Percentiles rank a stretch among this genome's conserved stretches.
These are phyloP conservation scores for Pseudolycoriella hygida DNA, from an alignment of 2,888 invertebrate genomes.

Conservation along the genomic window DNA sequence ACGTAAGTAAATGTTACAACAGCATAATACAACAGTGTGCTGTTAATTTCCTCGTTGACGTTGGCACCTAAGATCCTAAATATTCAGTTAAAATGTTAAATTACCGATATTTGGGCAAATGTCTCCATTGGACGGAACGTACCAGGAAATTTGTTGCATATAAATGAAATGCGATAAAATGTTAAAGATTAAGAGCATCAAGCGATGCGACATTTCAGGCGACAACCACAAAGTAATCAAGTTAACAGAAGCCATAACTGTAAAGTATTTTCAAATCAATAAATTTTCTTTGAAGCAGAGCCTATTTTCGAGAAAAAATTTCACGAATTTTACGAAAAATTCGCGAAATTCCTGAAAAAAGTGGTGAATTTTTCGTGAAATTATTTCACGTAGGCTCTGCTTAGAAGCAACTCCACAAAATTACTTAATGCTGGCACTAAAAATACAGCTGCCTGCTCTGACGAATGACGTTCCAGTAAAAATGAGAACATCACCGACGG, in stretches of 20 bases:
- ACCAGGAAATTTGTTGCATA: slow-evolving; percentile 38
- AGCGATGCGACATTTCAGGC: slow-evolving; percentile 35
- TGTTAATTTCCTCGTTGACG: no score
- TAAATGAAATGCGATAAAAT: slow-evolving; percentile 42
- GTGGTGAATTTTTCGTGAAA: no score
- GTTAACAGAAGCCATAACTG: slow-evolving; percentile 38
- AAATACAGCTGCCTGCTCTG: slow-evolving; percentile 25
- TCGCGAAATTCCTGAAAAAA: no score
- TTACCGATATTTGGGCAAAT: slow-evolving; percentile 39
- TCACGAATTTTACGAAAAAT: no score
- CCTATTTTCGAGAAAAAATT: no score
- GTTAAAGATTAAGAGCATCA: slow-evolving; percentile 37
- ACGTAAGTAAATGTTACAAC: no score
- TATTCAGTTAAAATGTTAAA: slow-evolving; percentile 8
- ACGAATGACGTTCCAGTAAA: slow-evolving; percentile 37
- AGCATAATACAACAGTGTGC: no score
- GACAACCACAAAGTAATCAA: slow-evolving; percentile 38
- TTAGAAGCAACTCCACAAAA: no score
- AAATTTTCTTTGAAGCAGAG: no score
- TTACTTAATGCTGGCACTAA: slow-evolving; percentile 17
- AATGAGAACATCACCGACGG: slow-evolving; percentile 40
- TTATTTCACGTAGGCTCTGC: no score
- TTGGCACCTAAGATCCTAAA: no score
- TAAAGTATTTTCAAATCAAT: slow-evolving; percentile 10
- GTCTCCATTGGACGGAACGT: slow-evolving; percentile 39